Conservation (phyloP, 1,140 invertebrate genomes). For the Reticulitermes speratus region DNA sequence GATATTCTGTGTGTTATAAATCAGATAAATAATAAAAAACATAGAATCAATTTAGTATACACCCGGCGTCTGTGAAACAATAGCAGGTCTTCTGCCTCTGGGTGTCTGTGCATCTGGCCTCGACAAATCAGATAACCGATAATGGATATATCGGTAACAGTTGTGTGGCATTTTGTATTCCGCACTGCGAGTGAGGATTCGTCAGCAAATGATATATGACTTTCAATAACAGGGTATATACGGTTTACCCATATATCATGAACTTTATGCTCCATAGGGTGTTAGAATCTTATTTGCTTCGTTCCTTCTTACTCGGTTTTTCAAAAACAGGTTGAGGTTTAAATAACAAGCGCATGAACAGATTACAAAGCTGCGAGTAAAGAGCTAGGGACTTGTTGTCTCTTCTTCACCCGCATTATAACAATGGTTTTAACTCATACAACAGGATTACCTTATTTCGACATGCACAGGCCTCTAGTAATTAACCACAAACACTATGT, state of each 20-base stretch:
- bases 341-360: too few species aligned
- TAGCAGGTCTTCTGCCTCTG: background rate
- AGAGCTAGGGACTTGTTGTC: too few species aligned
- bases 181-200: too few species aligned
- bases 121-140: background rate
- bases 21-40: conserved; percentile 10
- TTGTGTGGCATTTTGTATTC: background rate
- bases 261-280: background rate
- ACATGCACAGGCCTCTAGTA: too few species aligned
- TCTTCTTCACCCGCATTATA: too few species aligned
- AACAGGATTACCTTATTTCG: too few species aligned
- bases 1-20: background rate
- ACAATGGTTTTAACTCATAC: too few species aligned
- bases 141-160: conserved; percentile 14
- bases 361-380: too few species aligned
- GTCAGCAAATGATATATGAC: background rate
- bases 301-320: too few species aligned
- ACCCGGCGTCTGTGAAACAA: background rate
- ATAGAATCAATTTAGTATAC: background rate
- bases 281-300: background rate
- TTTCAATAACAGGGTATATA: background rate
- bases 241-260: background rate
- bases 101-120: background rate
- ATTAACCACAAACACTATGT: too few species aligned
- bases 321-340: too few species aligned